These are phyloP conservation scores for Xylota segnis DNA, from an alignment of 2,888 invertebrate genomes.

Conservation along the genomic window DNA sequence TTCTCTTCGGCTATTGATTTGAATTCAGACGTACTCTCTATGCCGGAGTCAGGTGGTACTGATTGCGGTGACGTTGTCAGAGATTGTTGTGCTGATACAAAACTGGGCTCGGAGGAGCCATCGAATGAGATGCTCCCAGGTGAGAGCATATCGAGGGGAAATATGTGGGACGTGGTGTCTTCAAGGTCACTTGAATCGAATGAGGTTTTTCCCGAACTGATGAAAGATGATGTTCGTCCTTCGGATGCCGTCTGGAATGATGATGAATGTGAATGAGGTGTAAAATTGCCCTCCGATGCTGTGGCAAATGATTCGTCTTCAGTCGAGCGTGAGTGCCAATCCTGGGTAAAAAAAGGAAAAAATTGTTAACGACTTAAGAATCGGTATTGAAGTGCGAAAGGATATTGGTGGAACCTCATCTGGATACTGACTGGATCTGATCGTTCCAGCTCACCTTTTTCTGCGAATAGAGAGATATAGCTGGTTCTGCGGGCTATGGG, in stretches of 20 bases:
- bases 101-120: conserved; percentile 82
- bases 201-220: conserved; percentile 85
- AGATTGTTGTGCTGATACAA: conserved; percentile 80
- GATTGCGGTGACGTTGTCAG: conserved; percentile 72
- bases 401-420: no score
- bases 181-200: conserved; percentile 83
- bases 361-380: background rate
- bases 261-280: conserved; percentile 88
- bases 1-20: conserved; percentile 51
- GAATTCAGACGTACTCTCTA: conserved; percentile 69
- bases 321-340: conserved; percentile 84
- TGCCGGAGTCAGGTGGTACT: conserved; percentile 68
- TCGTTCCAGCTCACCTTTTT: no score
- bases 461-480: no score
- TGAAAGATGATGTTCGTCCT: conserved; percentile 87
- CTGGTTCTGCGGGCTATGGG: no score
- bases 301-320: conserved; percentile 89
- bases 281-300: conserved; percentile 88
- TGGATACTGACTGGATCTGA: no score
- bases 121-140: conserved; percentile 83
- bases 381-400: no score
- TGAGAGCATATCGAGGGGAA: conserved; percentile 78
- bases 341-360: conserved; percentile 79
- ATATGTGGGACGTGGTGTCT: conserved; percentile 81
- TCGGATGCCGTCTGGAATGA: conserved; percentile 89